Evolutionary conservation across 2,113 vertebrate genomes (phyloP).

Genomic region (Colaptes auratus): DNA sequence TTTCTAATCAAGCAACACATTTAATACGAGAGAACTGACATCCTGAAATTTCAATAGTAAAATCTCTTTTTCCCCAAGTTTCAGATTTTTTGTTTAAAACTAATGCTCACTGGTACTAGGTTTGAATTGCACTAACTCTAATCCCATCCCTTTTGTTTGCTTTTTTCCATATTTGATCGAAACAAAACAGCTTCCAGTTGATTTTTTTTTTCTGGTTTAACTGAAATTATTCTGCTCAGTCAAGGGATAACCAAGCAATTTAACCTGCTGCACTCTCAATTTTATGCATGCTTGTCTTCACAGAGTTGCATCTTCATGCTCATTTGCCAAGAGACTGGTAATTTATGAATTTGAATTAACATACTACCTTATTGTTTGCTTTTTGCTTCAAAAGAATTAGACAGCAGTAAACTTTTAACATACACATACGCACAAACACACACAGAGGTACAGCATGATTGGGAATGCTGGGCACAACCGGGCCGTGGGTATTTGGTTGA

Average conservation of each 20-base stretch:
- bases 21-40: background rate
- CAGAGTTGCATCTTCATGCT: background rate
- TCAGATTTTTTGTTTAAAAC: accelerated
- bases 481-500: background rate
- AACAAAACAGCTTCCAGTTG: background rate
- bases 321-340: background rate
- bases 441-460: background rate
- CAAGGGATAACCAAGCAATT: background rate
- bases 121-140: background rate
- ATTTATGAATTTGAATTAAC: background rate
- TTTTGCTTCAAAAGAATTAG: background rate
- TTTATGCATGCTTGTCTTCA: background rate
- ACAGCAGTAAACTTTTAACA: background rate
- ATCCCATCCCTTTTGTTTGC: background rate
- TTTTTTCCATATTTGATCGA: background rate
- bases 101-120: background rate
- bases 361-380: background rate
- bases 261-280: background rate
- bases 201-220: background rate
- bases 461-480: background rate
- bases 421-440: background rate
- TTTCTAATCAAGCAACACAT: background rate
- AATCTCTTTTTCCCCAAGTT: background rate
- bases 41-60: background rate
- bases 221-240: background rate